Evolutionary conservation across 1,140 invertebrate species (phyloP), one percentile per base, ranked within the genome.

Genomic region (Lanistes nyassanus): DNA sequence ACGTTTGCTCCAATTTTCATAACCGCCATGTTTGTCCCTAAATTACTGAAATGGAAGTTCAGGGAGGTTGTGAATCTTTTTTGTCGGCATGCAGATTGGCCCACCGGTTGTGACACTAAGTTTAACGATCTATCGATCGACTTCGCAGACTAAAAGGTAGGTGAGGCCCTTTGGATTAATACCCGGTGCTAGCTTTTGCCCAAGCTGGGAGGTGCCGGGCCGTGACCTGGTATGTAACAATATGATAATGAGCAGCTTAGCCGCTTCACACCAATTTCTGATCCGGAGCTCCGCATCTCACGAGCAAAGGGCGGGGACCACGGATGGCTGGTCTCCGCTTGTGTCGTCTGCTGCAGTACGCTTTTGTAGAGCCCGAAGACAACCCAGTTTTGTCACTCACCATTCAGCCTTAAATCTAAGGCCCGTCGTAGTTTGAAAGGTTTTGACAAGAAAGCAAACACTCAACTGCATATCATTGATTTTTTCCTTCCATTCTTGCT

Each of bases 21-120:
- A 72, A 78, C 77, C 77, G 77, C 77, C 77, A 78, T 78, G 62
- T 78, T 78, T 75, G 71, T 62, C 70, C 70, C 60, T 74, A 66
- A 67, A 65, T 65, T 58, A 23, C 23, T 66, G 31, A 34, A 37
- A 66, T 66, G 31, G 23, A 36, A 66, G 29, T 23, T 37, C 67
- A 69, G 51, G 26, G 34, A 55, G 36, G 31, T 37, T 56, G 23
- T 58, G 23, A 23, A 9, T 58, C 36, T 37, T 26, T n/a, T 60
- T 23, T 37, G 19, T 19, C 9, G 19, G 2, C 42, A 47, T 47
- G 9, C 36, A 34, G n/a, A 72, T 31, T n/a, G 3, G 19, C 39
- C 51, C 9, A 26, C 13, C n/a, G 42, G 29, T 53, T 31, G 39
- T 34, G 68, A 56, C 29, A 70, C 51, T 11, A n/a, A 34, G n/a